Base-by-base conservation (phyloP, 2,113 vertebrate species). In the Delphinus delphis region DNA sequence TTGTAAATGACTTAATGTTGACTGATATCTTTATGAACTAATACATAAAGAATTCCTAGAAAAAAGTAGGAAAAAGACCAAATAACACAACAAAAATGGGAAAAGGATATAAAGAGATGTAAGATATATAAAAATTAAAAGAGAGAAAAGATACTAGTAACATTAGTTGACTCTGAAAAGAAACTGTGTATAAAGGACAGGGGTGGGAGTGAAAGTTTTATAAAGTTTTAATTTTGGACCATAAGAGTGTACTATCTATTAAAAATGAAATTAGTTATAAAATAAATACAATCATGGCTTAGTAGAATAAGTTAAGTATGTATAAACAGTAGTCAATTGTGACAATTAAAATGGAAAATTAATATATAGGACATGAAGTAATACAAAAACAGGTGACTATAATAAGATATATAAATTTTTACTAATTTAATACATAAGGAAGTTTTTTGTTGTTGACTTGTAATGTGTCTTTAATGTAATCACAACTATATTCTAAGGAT, bases 391-490 rank as follows among this genome's bases (percentile, higher is more conserved):
- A 67, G 17, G 55, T 74, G 41, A 93, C 17, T 68, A 63, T 63
- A 76, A 58, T 4, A 83, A 53, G 38, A 62, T 50, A 79, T 44
- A 36, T 87, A 82, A 2, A 28, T 88, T 97, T 89, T 83, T 58
- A 70, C n/a, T 14, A 36, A 62, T 84, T 93, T 95, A 81, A 70
- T 47, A 65, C 25, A 25, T 7, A 41, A 21, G 2, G 13, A 77
- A 53, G 31, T 77, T 47, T 53, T 31, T 12, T 53, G 74, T 53
- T 53, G 18, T 21, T 77, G 97, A 95, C 92, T 92, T 84, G 38
- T 80, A 83, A 93, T 92, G 80, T 89, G 83, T 80, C 97, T 92
- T 96, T 97, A 92, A 96, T 95, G 60, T 85, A 90, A 97, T 96
- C 87, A 90, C 96, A 90, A 84, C 80, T 93, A 33, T 85, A 89